Base-by-base conservation (phyloP, 2,113 vertebrate genomes). In the Holacanthus passer region DNA sequence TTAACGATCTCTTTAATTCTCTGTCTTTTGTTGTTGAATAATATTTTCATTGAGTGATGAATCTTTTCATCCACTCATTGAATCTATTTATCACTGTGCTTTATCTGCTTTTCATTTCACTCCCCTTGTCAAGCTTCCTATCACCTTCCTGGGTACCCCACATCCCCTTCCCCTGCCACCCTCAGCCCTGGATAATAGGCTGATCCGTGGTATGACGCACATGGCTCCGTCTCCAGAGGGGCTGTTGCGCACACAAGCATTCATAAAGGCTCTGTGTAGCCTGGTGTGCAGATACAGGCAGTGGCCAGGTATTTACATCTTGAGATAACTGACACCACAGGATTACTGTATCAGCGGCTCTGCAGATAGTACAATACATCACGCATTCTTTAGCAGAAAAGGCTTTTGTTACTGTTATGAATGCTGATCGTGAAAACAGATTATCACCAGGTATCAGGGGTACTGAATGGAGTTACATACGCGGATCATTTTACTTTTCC, bases 131-230 rank as follows among this genome's bases (percentile, higher is more conserved):
- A 72, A 45, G 82, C 70, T 32, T 43, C 52, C 74, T 81, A 79
- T 91, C 65, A 88, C 79, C 88, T 91, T 81, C 77, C 77, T 74
- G 75, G 77, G 59, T 79, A 79, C 76, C 84, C 84, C 79, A 64
- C 48, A 68, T 71, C 73, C 65, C 73, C 65, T 67, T 70, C 59
- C 53, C 67, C 87, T 83, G 81, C 78, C 67, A 83, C 89, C 74
- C 83, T 87, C 83, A 82, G 82, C 86, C 81, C 77, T n/a, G 84
- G 86, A 93, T 93, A 92, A 93, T 90, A 85, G 84, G 85, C 92
- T 92, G 91, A 92, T 88, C 90, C 76, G 56, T 47, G 83, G 83
- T 87, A 92, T 94, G 93, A 94, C 93, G 92, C 90, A 94, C 89
- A 86, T 62, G 66, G 79, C 83, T 89, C 56, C 43, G 83, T 92